A percentile compares a stretch with the other conserved stretches of the same genome.
These are phyloP conservation scores for Nothoprocta perdicaria DNA, from an alignment of 2,113 vertebrate genomes.

Conservation along the genomic window DNA sequence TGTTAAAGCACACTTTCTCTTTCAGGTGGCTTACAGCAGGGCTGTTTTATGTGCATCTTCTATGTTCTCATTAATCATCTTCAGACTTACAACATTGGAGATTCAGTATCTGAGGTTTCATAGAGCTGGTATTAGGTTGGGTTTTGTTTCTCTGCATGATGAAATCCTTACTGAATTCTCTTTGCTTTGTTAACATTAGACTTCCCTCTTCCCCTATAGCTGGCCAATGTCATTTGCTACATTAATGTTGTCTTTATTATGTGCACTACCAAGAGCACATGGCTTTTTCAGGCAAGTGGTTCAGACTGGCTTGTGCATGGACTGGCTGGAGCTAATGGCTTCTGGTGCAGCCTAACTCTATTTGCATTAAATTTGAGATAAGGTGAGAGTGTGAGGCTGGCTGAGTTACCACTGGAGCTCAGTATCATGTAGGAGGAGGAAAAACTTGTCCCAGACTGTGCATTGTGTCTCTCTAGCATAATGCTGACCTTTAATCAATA, in stretches of 20 bases:
- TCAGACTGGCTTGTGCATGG: not conserved
- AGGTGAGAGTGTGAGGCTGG: not conserved
- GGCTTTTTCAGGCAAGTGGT: not conserved
- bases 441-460: not conserved
- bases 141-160: not conserved
- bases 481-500: not conserved
- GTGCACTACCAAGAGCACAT: not conserved
- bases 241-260: not conserved
- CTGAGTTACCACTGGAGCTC: not conserved
- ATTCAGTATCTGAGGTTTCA: not conserved
- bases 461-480: not conserved
- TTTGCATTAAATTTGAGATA: not conserved
- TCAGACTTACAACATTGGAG: not conserved
- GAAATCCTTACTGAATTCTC: not conserved
- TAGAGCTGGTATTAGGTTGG: not conserved
- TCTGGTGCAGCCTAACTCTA: not conserved
- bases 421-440: not conserved
- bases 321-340: not conserved
- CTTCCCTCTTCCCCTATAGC: not conserved
- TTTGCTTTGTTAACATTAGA: constrained; percentile 1
- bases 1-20: constrained; percentile 27
- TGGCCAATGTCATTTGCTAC: not conserved
- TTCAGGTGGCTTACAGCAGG: constrained; percentile 17
- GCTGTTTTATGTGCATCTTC: not conserved
- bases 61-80: not conserved